Conservation (phyloP, 2,797 vertebrate genomes). For the Merluccius polli region DNA sequence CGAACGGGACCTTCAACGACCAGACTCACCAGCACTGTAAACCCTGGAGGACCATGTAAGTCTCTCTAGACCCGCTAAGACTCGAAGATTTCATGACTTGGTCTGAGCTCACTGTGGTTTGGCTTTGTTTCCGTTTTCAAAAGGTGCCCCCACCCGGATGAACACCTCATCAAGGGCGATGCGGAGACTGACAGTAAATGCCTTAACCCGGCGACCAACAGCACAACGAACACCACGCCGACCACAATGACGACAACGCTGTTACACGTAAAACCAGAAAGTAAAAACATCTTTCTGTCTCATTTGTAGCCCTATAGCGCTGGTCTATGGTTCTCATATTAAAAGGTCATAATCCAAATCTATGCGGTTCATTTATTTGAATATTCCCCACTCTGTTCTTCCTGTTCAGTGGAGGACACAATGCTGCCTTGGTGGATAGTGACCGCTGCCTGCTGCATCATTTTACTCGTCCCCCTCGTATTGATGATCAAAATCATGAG, state of each 20-base stretch:
- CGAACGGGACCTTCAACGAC: slow-evolving; percentile 65
- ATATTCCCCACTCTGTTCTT: not conserved
- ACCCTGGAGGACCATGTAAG: slow-evolving; percentile 63
- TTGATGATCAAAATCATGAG: not conserved
- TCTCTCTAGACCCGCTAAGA: no score
- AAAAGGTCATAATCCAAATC: not conserved
- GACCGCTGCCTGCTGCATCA: not conserved
- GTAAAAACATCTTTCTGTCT: not conserved
- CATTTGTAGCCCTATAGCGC: not conserved
- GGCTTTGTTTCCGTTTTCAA: not conserved
- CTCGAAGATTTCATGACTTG: no score
- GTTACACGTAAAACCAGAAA: not conserved
- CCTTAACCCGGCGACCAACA: not conserved
- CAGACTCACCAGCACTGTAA: slow-evolving; percentile 61
- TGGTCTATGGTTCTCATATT: not conserved
- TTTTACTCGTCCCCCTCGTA: not conserved
- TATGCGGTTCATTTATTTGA: not conserved
- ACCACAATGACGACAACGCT: not conserved
- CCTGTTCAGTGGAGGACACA: not conserved
- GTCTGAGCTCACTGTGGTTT: not conserved
- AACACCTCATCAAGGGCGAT: not conserved
- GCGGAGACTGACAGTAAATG: not conserved
- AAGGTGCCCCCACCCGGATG: not conserved
- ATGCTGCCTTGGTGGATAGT: not conserved
- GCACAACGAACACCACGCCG: not conserved